Conservation (phyloP, 2,113 vertebrate species). For the Platysteira castanea region DNA sequence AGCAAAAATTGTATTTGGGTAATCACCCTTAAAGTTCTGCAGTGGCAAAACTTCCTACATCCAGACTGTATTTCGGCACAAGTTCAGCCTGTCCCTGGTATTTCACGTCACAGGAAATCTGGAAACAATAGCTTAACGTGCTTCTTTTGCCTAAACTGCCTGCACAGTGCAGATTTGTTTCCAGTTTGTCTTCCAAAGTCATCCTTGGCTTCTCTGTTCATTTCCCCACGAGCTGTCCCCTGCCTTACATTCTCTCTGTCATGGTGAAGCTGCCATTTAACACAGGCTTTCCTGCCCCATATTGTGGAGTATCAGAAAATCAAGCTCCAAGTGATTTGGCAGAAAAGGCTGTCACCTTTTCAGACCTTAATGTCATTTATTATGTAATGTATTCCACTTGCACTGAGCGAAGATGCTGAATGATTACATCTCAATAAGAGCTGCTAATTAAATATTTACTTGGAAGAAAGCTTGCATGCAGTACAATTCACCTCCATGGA, state of each 20-base stretch:
- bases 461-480: neutral
- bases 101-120: neutral
- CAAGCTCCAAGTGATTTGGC: neutral
- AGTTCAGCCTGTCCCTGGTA: neutral
- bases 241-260: neutral
- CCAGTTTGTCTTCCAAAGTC: neutral
- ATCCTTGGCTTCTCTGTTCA: neutral
- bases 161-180: neutral
- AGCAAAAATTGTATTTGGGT: neutral
- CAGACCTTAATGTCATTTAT: neutral
- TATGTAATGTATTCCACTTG: neutral
- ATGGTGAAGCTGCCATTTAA: neutral
- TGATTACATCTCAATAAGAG: neutral
- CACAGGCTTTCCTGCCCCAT: neutral
- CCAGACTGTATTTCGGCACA: neutral
- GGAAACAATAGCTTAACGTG: neutral
- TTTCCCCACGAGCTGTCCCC: neutral
- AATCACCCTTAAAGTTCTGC: neutral
- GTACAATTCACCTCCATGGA: neutral
- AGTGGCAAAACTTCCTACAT: neutral
- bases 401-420: neutral
- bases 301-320: neutral
- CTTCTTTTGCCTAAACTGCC: neutral
- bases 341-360: neutral
- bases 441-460: constrained; percentile 6